phyloP scores from a whole-genome alignment of 2,797 vertebrate genomes.

The Macropus fuliginosus region DNA sequence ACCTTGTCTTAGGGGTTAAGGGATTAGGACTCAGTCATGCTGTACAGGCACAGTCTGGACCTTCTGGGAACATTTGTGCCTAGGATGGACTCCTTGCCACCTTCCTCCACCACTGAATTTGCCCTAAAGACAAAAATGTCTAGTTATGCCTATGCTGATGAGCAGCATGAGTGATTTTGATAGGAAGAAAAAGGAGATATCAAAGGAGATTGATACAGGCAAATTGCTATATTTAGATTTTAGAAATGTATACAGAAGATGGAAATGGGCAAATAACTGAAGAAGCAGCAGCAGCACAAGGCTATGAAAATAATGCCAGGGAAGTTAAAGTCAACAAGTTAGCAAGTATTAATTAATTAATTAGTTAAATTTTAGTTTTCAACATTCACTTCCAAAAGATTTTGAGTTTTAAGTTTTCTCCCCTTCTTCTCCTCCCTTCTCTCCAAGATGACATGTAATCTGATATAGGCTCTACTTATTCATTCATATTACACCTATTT shows the following conservation, averaged over 20 bases:
- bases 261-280: neutral
- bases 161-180: neutral
- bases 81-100: neutral
- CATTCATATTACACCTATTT: too few species aligned
- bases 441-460: too few species aligned
- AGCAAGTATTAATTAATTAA: neutral
- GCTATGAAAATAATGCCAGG: neutral
- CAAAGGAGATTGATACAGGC: neutral
- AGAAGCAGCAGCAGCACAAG: neutral
- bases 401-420: too few species aligned
- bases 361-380: too few species aligned
- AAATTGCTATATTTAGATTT: neutral
- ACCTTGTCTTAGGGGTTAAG: neutral
- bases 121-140: neutral
- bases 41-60: neutral
- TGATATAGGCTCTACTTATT: too few species aligned
- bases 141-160: neutral
- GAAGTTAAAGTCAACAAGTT: neutral
- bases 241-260: neutral
- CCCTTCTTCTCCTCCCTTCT: too few species aligned
- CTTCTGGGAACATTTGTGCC: neutral
- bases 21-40: neutral
- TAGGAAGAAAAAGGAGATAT: neutral
- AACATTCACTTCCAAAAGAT: too few species aligned
- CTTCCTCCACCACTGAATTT: neutral